A percentile compares a stretch with the other conserved stretches of the same genome.
Conservation (phyloP, 2,797 vertebrate genomes). For the Astyanax mexicanus region DNA sequence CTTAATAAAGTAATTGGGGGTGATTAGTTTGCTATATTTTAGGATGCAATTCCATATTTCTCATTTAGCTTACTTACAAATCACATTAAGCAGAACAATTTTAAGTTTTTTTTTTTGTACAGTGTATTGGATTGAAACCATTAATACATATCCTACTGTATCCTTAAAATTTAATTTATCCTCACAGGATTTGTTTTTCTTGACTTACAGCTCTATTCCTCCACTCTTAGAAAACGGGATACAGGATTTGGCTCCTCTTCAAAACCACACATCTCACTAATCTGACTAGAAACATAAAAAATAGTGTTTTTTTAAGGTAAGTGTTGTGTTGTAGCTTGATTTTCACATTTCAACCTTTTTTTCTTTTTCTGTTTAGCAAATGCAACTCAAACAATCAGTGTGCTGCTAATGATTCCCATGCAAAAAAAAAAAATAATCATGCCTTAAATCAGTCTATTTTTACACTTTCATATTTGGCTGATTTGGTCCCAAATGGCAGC, state of each 20-base stretch:
- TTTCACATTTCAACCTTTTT: conserved; percentile 23
- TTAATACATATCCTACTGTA: too few relatives aligned
- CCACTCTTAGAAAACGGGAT: too few relatives aligned
- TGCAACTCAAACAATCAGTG: not conserved
- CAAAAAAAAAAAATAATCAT: not conserved
- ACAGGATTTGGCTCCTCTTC: not conserved
- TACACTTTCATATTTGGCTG: not conserved
- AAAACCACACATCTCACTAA: too few relatives aligned
- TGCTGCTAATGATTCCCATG: not conserved
- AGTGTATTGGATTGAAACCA: too few relatives aligned
- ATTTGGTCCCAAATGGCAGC: not conserved
- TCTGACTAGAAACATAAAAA: not conserved
- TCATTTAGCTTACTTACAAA: too few relatives aligned
- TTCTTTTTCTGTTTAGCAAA: not conserved
- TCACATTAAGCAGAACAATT: too few relatives aligned
- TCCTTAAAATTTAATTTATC: not conserved
- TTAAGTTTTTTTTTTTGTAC: too few relatives aligned
- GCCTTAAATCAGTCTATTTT: not conserved
- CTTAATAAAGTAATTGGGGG: too few relatives aligned
- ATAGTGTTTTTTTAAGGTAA: not conserved
- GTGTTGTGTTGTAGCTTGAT: not conserved
- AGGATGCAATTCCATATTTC: too few relatives aligned
- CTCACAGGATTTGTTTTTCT: not conserved
- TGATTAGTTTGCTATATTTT: too few relatives aligned
- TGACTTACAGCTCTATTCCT: not conserved